Conservation (phyloP, 2,113 vertebrate genomes). For the Pseudonaja textilis region DNA sequence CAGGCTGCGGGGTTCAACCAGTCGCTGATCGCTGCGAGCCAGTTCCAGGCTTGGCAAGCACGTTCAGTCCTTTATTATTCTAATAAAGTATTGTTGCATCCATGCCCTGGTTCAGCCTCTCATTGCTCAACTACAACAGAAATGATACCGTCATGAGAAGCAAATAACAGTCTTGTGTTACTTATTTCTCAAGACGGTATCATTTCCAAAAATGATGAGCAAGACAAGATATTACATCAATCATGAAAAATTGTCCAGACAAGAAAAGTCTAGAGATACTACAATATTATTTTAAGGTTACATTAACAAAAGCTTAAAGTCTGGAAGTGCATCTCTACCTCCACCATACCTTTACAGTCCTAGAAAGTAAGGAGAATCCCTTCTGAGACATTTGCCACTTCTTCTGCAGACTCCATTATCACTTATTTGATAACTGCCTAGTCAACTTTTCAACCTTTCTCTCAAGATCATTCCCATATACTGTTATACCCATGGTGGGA, state of each 20-base stretch:
- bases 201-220: not conserved
- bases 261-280: not conserved
- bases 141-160: not conserved
- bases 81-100: too few relatives aligned
- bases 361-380: not conserved
- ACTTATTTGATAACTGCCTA: not conserved
- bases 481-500: not conserved
- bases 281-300: not conserved
- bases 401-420: not conserved
- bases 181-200: not conserved
- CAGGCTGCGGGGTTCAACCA: too few relatives aligned
- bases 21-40: too few relatives aligned
- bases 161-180: not conserved
- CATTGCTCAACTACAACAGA: too few relatives aligned
- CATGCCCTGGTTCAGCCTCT: too few relatives aligned
- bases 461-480: not conserved
- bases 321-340: not conserved
- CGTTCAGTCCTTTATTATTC: too few relatives aligned
- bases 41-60: too few relatives aligned
- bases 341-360: not conserved
- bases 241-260: not conserved
- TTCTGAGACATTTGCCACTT: not conserved
- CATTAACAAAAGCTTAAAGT: not conserved
- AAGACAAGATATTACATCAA: not conserved
- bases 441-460: not conserved